phyloP scores from a whole-genome alignment of 2,797 vertebrate genomes.

The Silurus aristotelis region DNA sequence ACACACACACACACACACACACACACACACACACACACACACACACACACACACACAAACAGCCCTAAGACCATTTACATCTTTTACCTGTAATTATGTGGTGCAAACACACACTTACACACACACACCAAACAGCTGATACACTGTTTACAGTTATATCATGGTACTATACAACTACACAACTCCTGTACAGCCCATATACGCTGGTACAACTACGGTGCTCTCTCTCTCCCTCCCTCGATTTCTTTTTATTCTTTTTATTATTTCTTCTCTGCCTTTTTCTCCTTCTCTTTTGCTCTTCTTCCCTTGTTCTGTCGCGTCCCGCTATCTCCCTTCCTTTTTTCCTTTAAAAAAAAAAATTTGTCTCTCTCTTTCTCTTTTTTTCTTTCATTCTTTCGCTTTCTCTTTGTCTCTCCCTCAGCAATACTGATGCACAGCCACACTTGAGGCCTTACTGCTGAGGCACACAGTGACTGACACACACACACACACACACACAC shows the following conservation, averaged over 20 bases:
- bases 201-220: slow-evolving; percentile 50
- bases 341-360: no score
- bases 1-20: slow-evolving; percentile 29
- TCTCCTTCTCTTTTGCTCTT: no score
- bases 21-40: slow-evolving; percentile 5
- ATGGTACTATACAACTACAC: slow-evolving; percentile 51
- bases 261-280: not conserved
- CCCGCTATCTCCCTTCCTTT: not conserved
- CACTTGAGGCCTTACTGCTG: slow-evolving; percentile 53
- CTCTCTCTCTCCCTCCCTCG: slow-evolving; percentile 28
- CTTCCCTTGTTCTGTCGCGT: not conserved
- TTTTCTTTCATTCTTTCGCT: not conserved
- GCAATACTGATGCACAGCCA: slow-evolving; percentile 52
- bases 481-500: slow-evolving; percentile 45
- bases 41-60: slow-evolving; percentile 36
- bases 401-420: slow-evolving; percentile 32
- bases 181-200: slow-evolving; percentile 41
- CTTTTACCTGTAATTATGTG: not conserved
- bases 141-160: slow-evolving; percentile 56
- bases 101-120: slow-evolving; percentile 38
- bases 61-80: not conserved
- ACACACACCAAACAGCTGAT: slow-evolving; percentile 43
- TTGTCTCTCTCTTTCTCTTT: not conserved
- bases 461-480: slow-evolving; percentile 37
- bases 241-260: not conserved